A percentile compares a stretch with the other conserved stretches of the same genome.
Conservation (phyloP, 37 sponge, comb jelly and placozoan genomes). For the Agelas oroides region DNA sequence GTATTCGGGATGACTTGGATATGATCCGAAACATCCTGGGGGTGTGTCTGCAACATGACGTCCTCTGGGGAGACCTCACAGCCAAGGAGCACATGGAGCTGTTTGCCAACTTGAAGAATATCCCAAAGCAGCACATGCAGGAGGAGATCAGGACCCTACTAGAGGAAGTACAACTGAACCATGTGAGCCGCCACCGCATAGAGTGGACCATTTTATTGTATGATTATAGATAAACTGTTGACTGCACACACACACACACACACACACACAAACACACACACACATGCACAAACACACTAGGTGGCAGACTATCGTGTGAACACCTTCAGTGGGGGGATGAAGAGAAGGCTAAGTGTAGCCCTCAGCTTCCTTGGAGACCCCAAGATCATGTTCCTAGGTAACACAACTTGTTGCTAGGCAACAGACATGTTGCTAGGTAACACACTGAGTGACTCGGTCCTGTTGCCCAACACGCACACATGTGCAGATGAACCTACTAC, state of each 20-base stretch:
- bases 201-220: no score
- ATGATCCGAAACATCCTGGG: slow-evolving; percentile 71
- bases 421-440: no score
- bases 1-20: slow-evolving; percentile 72
- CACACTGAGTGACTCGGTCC: no score
- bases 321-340: slow-evolving; percentile 92
- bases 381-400: slow-evolving; percentile 73
- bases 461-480: no score
- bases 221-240: no score
- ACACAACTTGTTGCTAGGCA: slow-evolving; percentile 14
- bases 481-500: slow-evolving; percentile 56
- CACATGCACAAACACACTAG: no score
- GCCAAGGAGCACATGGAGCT: slow-evolving; percentile 81
- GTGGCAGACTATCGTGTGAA: slow-evolving; percentile 80
- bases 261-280: no score
- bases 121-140: slow-evolving; percentile 37
- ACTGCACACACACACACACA: no score
- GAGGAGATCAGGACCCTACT: slow-evolving; percentile 62
- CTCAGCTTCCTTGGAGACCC: slow-evolving; percentile 85
- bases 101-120: slow-evolving; percentile 71
- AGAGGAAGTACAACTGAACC: slow-evolving; percentile 63
- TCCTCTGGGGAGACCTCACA: slow-evolving; percentile 85
- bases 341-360: slow-evolving; percentile 84
- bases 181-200: slow-evolving; percentile 57
- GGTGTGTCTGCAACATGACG: slow-evolving; percentile 90